These are phyloP conservation scores for Stictocephala bisonia DNA, from an alignment of 2,888 invertebrate genomes.

Conservation along the genomic window DNA sequence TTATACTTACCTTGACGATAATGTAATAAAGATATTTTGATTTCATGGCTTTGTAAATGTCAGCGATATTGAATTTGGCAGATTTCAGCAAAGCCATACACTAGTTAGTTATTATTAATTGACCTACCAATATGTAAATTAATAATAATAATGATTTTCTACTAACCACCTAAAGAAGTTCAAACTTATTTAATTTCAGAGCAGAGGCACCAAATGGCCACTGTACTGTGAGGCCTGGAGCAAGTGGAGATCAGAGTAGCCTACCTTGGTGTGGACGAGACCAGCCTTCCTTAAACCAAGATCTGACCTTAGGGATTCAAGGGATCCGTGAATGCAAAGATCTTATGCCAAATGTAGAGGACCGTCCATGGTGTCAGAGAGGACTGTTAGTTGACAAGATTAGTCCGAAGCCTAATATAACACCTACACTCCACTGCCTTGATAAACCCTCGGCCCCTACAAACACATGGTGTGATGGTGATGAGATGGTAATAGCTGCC, in stretches of 20 bases:
- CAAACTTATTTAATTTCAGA: background rate
- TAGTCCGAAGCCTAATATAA: too few relatives aligned
- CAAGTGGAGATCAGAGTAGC: background rate
- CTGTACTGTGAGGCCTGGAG: background rate
- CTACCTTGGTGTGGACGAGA: constrained; percentile 11
- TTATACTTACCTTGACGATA: too few relatives aligned
- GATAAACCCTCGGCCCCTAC: background rate
- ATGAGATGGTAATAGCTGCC: background rate
- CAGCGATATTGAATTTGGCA: too few relatives aligned
- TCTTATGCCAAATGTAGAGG: background rate
- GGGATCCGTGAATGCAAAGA: constrained; percentile 11
- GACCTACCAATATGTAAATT: too few relatives aligned
- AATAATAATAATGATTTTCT: too few relatives aligned
- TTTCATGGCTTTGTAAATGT: too few relatives aligned
- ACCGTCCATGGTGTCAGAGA: constrained; percentile 9
- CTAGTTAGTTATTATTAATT: too few relatives aligned
- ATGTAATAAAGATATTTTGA: too few relatives aligned
- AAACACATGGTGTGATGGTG: background rate
- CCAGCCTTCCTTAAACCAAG: background rate
- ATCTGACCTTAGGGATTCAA: too few relatives aligned
- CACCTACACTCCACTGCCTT: too few relatives aligned
- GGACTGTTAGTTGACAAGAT: background rate
- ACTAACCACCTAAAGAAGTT: too few relatives aligned
- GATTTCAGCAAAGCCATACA: too few relatives aligned
- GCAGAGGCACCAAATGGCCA: constrained; percentile 4